Base-by-base conservation (phyloP, 2,888 invertebrate species). In the Acleris cristana region DNA sequence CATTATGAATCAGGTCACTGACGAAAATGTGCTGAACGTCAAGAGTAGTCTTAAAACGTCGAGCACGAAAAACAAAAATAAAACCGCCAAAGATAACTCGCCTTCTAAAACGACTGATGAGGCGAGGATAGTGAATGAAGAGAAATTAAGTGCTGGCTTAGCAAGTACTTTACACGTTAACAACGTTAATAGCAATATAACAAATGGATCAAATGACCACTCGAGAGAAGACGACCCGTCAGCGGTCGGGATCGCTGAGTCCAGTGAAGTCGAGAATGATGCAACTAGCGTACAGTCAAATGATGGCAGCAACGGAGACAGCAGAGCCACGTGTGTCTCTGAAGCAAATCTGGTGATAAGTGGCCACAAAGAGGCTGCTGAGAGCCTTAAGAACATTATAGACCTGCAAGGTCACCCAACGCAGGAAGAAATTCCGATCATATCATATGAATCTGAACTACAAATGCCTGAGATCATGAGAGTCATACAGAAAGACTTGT, bases 401-500 rank as follows among this genome's bases (percentile, higher is more conserved):
- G 63, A 70, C 30, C 53, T 64, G 48, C 79, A 79, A 76, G 81
- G 82, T 68, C 76, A 80, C 68, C 75, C 79, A 67, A 77, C 81
- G 69, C 81, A 84, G 69, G 84, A 86, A 70, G 87, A 89, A 73
- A 87, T 91, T 74, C 81, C 87, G 74, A 92, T 92, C 76, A 85
- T 92, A 80, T 91, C 93, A 7, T 99, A 99, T 87, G 96, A 98
- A 92, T 98, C 98, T 80, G 99, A 99, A 94, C 91, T 97, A 76
- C 99, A 99, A 93, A 99, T 99, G 98, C 98, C 98, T 80, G 97
- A 98, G 91, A 99, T 99, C 77, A 99, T 99, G 98, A 96, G 97
- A 93, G 96, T 99, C 83, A 99, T 99, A 87, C 99, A 99, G 86
- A 99, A 98, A 89, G 99, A 99, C 94, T 95, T 99, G 77, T 99